Percentiles rank a stretch among this genome's conserved stretches.
Conservation (phyloP, 1,140 invertebrate genomes). For the Chrysopa pallens region DNA sequence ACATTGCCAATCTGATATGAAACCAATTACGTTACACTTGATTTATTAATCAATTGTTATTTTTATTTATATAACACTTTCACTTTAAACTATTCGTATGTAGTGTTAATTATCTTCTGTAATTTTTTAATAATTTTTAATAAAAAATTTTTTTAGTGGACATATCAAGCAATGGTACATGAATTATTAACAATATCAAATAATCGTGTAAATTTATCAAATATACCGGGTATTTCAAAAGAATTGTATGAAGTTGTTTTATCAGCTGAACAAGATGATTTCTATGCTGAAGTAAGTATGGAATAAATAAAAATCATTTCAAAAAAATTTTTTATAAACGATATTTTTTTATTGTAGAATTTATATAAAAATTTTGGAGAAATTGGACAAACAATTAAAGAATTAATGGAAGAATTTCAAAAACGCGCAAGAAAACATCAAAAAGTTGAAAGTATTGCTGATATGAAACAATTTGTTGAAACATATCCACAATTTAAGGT, state of each 20-base stretch:
- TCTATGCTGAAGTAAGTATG: slow-evolving; percentile 69
- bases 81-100: too few species aligned
- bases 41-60: not conserved
- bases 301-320: not conserved
- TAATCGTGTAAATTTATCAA: slow-evolving; percentile 80
- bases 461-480: slow-evolving; percentile 99
- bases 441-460: slow-evolving; percentile 94
- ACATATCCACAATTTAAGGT: slow-evolving; percentile 94
- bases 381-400: slow-evolving; percentile 93
- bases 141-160: slow-evolving; percentile 64
- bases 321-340: slow-evolving; percentile 2
- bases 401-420: slow-evolving; percentile 96
- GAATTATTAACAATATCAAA: slow-evolving; percentile 89
- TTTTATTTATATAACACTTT: slow-evolving; percentile 2
- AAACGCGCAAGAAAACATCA: slow-evolving; percentile 87
- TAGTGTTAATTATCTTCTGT: too few species aligned
- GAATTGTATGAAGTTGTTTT: slow-evolving; percentile 87
- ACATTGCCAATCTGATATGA: too few species aligned
- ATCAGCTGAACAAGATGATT: slow-evolving; percentile 91
- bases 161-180: slow-evolving; percentile 99
- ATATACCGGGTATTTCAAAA: slow-evolving; percentile 65
- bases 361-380: slow-evolving; percentile 95
- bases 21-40: too few species aligned
- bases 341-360: slow-evolving; percentile 42
- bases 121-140: too few species aligned